phyloP scores from a whole-genome alignment of 2,113 vertebrate genomes.

The Poicephalus gulielmi region DNA sequence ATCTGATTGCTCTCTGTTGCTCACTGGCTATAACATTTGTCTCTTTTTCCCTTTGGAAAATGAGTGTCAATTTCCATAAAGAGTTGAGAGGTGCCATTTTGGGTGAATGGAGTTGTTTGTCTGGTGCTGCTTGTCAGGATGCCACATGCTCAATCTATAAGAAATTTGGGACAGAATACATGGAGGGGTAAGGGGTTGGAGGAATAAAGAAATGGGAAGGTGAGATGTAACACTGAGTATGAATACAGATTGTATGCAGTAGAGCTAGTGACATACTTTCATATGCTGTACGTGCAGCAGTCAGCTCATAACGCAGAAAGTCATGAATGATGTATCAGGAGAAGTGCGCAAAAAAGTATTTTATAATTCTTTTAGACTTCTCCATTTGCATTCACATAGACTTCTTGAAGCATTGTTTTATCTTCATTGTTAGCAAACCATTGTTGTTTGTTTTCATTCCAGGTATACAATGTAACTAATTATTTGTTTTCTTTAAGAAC shows the following conservation, averaged over 20 bases:
- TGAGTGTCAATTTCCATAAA: neutral
- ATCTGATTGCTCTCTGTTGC: neutral
- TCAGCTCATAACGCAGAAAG: neutral
- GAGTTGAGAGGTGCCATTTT: neutral
- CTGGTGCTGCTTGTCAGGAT: neutral
- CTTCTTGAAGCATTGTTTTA: neutral
- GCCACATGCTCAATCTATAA: neutral
- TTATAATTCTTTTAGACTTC: neutral
- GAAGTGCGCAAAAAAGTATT: neutral
- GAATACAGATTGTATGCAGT: neutral
- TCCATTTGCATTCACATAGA: neutral
- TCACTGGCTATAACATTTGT: neutral
- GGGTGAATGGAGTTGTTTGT: neutral
- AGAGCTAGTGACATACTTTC: neutral
- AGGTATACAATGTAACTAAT: neutral
- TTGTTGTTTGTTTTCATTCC: neutral
- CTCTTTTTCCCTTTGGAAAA: neutral
- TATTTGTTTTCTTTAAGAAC: conserved; percentile 74
- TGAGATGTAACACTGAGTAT: neutral
- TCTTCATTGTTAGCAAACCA: neutral
- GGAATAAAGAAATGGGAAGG: neutral
- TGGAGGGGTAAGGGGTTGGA: neutral
- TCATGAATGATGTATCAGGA: neutral
- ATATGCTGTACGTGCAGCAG: neutral
- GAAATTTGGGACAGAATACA: neutral